Percentiles rank a stretch among this genome's conserved stretches.
phyloP scores from a whole-genome alignment of 2,113 vertebrate genomes.

The Coptodon rendalli region DNA sequence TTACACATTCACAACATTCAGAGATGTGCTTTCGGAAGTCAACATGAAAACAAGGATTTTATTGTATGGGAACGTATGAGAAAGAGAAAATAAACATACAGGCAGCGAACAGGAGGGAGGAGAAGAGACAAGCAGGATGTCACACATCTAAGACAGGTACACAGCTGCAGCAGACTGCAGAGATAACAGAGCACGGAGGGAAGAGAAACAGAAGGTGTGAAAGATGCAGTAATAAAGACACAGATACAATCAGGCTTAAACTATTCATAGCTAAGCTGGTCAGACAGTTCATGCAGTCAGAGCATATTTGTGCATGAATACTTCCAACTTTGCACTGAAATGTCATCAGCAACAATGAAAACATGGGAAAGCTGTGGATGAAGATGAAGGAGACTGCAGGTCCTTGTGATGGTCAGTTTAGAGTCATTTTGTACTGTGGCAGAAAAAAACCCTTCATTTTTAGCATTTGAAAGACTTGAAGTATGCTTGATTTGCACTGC shows the following conservation, averaged over 20 bases:
- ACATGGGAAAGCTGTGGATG: neutral
- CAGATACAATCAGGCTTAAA: slow-evolving; percentile 34
- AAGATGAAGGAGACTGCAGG: neutral
- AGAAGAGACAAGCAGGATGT: slow-evolving; percentile 72
- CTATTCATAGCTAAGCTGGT: neutral
- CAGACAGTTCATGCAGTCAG: slow-evolving; percentile 42
- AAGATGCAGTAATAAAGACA: slow-evolving; percentile 42
- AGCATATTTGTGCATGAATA: neutral
- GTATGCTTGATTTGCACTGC: slow-evolving; percentile 12
- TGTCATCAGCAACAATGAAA: neutral
- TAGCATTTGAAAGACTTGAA: neutral
- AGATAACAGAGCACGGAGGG: slow-evolving; percentile 49
- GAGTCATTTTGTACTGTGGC: neutral
- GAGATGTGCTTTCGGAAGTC: neutral
- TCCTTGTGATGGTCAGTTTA: neutral
- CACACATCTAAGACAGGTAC: slow-evolving; percentile 74
- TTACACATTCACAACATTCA: neutral
- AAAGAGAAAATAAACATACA: slow-evolving; percentile 58
- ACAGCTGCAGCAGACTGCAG: slow-evolving; percentile 71
- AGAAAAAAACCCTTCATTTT: neutral
- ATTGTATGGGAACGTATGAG: neutral
- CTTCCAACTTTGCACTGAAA: neutral
- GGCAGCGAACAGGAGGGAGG: slow-evolving; percentile 68
- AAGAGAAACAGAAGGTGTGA: slow-evolving; percentile 54
- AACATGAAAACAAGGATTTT: neutral